phyloP scores from a whole-genome alignment of 2,888 invertebrate species.

The Spisula solida region DNA sequence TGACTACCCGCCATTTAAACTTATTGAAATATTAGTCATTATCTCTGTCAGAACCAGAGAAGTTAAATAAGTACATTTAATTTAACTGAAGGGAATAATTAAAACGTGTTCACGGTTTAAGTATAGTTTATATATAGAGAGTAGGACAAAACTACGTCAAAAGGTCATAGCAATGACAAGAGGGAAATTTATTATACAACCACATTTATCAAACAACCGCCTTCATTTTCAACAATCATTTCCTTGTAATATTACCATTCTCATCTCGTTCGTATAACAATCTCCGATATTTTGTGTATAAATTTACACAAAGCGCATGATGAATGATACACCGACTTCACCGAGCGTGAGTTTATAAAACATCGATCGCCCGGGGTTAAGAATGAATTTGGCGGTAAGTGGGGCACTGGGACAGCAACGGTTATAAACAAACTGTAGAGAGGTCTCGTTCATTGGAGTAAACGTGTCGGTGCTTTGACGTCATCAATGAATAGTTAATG shows the following conservation, averaged over 20 bases:
- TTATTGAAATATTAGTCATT: too few species aligned
- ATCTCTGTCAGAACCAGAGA: too few species aligned
- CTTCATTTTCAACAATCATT: neutral
- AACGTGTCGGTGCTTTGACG: neutral
- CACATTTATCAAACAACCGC: neutral
- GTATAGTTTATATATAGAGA: neutral
- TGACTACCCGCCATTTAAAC: too few species aligned
- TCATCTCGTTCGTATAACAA: neutral
- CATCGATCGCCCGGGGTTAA: conserved; percentile 4
- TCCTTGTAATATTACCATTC: neutral
- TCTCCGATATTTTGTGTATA: neutral
- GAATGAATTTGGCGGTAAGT: neutral
- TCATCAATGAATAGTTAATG: conserved; percentile 18
- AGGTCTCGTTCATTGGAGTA: neutral
- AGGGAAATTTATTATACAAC: neutral
- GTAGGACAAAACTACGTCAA: neutral
- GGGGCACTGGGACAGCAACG: neutral
- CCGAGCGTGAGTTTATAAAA: neutral
- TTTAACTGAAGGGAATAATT: too few species aligned
- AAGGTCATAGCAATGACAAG: neutral
- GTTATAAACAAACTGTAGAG: conserved; percentile 1
- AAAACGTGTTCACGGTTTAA: too few species aligned
- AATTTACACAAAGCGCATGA: neutral
- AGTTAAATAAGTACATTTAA: too few species aligned
- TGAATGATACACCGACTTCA: neutral